Evolutionary conservation across 2,113 vertebrate genomes (phyloP).

Genomic region (Tragelaphus buxtoni): DNA sequence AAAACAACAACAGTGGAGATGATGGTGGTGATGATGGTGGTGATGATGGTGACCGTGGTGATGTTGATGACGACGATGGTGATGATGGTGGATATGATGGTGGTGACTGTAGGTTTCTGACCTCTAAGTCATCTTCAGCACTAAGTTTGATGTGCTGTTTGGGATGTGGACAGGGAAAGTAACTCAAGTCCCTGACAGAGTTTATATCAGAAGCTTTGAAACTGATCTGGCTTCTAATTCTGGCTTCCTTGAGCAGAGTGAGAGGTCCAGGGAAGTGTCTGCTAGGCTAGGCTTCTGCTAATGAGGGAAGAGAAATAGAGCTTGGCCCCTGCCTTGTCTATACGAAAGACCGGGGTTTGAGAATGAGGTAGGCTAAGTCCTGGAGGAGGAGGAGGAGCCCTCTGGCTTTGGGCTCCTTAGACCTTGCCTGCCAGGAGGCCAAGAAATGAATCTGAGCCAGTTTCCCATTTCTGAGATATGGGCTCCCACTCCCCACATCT

Average conservation of each 20-base stretch:
- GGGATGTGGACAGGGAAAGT: background rate
- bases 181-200: no score
- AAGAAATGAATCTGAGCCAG: background rate
- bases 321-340: background rate
- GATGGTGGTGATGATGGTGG: accelerated
- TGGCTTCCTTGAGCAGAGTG: background rate
- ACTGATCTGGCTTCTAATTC: background rate
- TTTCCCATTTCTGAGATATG: background rate
- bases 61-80: accelerated
- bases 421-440: background rate
- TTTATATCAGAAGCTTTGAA: no score
- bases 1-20: accelerated
- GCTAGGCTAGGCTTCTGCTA: background rate
- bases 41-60: accelerated
- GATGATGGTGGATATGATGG: accelerated
- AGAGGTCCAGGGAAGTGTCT: background rate
- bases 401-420: background rate
- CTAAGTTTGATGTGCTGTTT: background rate
- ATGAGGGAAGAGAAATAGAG: background rate
- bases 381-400: background rate
- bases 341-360: background rate
- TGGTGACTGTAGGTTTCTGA: background rate
- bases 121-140: background rate
- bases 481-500: background rate
- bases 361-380: background rate